Base-by-base conservation (phyloP, 2,888 invertebrate species). In the Erebia epiphron region DNA sequence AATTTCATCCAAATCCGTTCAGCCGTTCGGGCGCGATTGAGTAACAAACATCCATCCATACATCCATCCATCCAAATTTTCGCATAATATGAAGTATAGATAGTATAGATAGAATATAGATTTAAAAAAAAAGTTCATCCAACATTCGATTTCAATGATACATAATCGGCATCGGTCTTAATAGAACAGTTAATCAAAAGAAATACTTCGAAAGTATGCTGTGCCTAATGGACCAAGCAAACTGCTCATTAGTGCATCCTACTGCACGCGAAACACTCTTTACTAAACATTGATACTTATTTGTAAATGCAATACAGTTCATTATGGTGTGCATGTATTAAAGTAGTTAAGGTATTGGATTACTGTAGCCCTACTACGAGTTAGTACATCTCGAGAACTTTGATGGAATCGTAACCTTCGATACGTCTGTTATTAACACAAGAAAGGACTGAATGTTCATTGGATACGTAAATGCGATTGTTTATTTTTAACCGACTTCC, bases 121-220 rank as follows among this genome's bases (percentile, higher is more conserved):
- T n/a, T n/a, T n/a, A n/a, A n/a, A n/a, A 50, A n/a, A 50, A 50
- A 50, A n/a, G 2, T 9, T n/a, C 52, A 8, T 9, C 52, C 52
- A 52, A 8, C 16, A 52, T 13, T 50, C 50, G 16, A 54, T 54
- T 54, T 54, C 56, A 65, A 61, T 62, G 35, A 56, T 70, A 43
- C 61, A 58, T 61, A 21, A 18, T 68, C 35, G 54, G 1, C 46
- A 46, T 46, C 61, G n/a, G 14, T 54, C 16, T 54, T 54, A 46
- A 46, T 68, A 43, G 26, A 18, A 14, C 21, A 61, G 16, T 14
- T 41, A 68, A 57, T 67, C 60, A 63, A 63, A 63, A 63, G 50
- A 61, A 56, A 67, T 13, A 56, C 60, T 56, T 79, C 76, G 84
- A 86, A 87, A 87, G 87, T 87, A 76, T 82, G 82, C 78, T 81